phyloP scores from a whole-genome alignment of 2,797 vertebrate species.

The Ambastaia sidthimunki region DNA sequence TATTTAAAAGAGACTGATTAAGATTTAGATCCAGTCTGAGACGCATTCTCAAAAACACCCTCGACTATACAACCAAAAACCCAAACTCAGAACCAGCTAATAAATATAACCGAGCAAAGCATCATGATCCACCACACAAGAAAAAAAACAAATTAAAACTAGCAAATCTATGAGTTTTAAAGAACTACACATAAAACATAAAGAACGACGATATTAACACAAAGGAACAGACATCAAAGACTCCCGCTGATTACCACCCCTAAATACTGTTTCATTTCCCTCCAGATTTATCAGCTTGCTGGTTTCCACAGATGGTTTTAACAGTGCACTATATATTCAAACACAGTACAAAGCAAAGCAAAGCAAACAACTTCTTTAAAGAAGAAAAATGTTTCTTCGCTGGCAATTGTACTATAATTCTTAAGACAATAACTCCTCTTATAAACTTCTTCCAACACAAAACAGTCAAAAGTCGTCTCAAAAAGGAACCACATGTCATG shows the following conservation, averaged over 20 bases:
- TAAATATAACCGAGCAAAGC: neutral
- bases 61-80: neutral
- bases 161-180: neutral
- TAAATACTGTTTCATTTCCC: neutral
- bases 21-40: neutral
- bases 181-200: neutral
- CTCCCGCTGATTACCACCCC: neutral
- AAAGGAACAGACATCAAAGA: neutral
- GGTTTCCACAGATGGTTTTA: conserved; percentile 18
- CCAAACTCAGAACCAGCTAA: neutral
- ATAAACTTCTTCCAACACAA: conserved; percentile 2
- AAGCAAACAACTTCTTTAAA: conserved; percentile 13
- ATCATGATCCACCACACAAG: no score
- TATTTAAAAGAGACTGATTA: neutral
- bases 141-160: neutral
- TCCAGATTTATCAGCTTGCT: neutral
- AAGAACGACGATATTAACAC: neutral
- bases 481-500: conserved; percentile 21
- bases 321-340: conserved; percentile 13
- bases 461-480: neutral
- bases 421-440: conserved; percentile 1
- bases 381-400: neutral
- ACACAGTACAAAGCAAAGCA: conserved; percentile 28
- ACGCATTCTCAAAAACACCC: neutral
- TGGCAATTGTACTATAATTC: conserved; percentile 19